These are phyloP conservation scores for Thamnophis elegans DNA, from an alignment of 2,797 vertebrate species.

Conservation along the genomic window DNA sequence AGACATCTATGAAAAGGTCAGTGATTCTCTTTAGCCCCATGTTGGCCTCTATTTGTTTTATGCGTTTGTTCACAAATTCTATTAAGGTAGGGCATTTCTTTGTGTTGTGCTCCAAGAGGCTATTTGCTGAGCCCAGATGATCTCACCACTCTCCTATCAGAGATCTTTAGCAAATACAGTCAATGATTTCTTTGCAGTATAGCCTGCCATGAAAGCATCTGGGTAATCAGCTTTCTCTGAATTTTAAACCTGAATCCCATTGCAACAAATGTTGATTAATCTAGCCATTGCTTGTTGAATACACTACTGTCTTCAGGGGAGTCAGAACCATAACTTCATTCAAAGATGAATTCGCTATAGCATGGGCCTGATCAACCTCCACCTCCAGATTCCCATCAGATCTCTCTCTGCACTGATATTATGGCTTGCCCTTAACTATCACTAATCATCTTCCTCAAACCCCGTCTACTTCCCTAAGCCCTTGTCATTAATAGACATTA, in stretches of 20 bases:
- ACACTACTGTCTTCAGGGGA: neutral
- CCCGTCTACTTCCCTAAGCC: neutral
- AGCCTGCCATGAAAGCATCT: neutral
- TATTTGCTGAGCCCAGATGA: neutral
- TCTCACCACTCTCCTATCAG: neutral
- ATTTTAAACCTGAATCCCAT: neutral
- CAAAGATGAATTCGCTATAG: neutral
- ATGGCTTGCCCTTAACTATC: neutral
- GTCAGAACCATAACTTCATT: neutral
- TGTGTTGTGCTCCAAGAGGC: neutral
- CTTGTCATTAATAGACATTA: neutral
- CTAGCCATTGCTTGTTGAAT: neutral
- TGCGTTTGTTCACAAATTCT: neutral
- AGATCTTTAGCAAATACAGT: neutral
- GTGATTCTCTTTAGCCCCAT: neutral
- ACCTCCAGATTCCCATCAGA: neutral
- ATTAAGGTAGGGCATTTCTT: neutral
- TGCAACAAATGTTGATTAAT: neutral
- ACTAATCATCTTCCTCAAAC: neutral
- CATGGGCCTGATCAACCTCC: neutral
- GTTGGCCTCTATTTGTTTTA: neutral
- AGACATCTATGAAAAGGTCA: neutral
- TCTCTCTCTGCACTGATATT: neutral
- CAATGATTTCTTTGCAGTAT: neutral
- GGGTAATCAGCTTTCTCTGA: neutral